phyloP scores from a whole-genome alignment of 92 coral and sea anemone genomes.

The Micromussa lordhowensis region DNA sequence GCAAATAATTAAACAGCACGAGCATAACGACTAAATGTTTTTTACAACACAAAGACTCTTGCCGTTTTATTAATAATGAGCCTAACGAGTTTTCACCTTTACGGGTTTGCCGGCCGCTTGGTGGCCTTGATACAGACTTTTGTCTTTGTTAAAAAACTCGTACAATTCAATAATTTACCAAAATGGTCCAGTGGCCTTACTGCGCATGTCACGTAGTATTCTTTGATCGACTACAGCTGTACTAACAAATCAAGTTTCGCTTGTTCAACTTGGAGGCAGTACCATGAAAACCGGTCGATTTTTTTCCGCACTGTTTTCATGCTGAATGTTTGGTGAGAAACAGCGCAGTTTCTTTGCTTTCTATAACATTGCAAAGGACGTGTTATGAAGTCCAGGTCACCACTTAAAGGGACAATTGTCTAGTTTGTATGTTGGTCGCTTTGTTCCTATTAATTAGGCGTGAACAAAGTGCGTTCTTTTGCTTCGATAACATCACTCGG shows the following conservation, averaged over 20 bases:
- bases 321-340: neutral
- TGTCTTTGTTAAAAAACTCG: constrained; percentile 23
- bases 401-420: constrained; percentile 19
- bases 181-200: neutral
- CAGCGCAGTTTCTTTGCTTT: neutral
- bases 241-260: constrained; percentile 34
- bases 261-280: constrained; percentile 27
- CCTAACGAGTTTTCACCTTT: constrained; percentile 14
- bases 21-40: constrained; percentile 23
- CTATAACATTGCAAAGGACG: constrained; percentile 11
- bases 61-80: constrained; percentile 21
- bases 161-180: constrained; percentile 19
- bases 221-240: constrained; percentile 37
- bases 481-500: constrained; percentile 40
- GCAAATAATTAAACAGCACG: constrained; percentile 23
- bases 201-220: constrained; percentile 41
- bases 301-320: constrained; percentile 2
- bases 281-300: neutral
- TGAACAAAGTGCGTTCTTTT: constrained; percentile 55
- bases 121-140: constrained; percentile 26
- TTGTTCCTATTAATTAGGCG: constrained; percentile 43
- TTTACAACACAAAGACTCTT: constrained; percentile 25
- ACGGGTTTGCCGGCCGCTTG: neutral
- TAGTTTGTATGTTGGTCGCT: neutral
- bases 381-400: constrained; percentile 23